phyloP scores from a whole-genome alignment of 2,797 vertebrate genomes.

The Diceros bicornis region DNA sequence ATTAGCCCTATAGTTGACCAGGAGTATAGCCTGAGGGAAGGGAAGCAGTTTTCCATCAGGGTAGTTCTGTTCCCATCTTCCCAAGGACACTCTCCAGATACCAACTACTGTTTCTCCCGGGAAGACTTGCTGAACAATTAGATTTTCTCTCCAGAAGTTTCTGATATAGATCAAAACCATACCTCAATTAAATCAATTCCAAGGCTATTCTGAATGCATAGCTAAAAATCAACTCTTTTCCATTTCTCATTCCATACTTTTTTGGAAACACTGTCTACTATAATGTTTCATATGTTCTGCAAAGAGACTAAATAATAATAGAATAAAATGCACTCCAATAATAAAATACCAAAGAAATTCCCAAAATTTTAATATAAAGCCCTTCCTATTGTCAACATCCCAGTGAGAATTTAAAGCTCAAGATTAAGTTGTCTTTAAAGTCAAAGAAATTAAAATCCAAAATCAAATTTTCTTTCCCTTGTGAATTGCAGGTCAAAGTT shows the following conservation, averaged over 20 bases:
- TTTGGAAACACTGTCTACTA: neutral
- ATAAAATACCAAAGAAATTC: conserved; percentile 24
- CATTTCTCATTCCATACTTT: neutral
- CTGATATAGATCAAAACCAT: neutral
- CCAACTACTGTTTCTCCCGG: neutral
- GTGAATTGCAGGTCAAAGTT: neutral
- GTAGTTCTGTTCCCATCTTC: neutral
- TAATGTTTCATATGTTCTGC: neutral
- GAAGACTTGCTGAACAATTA: neutral
- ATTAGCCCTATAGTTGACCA: neutral
- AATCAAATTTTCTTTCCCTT: neutral
- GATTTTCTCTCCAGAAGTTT: neutral
- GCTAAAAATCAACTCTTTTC: neutral
- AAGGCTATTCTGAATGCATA: neutral
- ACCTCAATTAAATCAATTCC: neutral
- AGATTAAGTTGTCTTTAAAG: neutral
- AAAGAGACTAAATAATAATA: neutral
- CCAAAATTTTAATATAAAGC: conserved; percentile 14
- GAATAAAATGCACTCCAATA: neutral
- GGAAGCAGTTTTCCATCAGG: neutral
- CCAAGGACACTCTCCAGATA: neutral
- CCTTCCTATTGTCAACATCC: neutral
- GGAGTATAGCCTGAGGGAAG: neutral
- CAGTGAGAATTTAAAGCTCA: conserved; percentile 51
- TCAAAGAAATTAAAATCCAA: conserved; percentile 43